phyloP scores from a whole-genome alignment of 2,888 invertebrate genomes.

The Cephus sareptanus region DNA sequence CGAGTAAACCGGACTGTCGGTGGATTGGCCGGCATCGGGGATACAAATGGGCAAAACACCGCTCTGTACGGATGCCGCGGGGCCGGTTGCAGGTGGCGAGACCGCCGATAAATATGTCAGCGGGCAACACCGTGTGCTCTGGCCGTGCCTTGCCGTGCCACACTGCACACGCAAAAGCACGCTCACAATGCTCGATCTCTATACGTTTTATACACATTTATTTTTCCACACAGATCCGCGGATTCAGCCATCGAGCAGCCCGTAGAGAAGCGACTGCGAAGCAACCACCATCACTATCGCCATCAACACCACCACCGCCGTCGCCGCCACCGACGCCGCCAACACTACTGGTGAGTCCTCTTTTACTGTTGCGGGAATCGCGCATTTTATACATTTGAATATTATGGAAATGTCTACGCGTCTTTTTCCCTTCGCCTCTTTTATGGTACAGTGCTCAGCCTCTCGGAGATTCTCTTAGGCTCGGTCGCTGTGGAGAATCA shows the following conservation, averaged over 20 bases:
- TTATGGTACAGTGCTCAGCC: slow-evolving; percentile 1
- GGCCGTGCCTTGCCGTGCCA: not conserved
- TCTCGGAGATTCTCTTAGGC: not conserved
- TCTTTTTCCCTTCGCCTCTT: slow-evolving; percentile 15
- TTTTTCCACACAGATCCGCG: not conserved
- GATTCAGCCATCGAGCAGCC: not conserved
- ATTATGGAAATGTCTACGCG: slow-evolving; percentile 60
- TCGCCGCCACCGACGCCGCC: slow-evolving; percentile 6
- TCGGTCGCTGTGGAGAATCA: slow-evolving; percentile 9
- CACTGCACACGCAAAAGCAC: not conserved
- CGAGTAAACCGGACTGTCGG: slow-evolving; percentile 50
- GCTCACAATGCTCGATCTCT: not conserved
- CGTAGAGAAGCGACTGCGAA: slow-evolving; percentile 20
- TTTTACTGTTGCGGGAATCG: slow-evolving; percentile 26
- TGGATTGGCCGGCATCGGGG: slow-evolving; percentile 35
- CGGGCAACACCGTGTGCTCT: slow-evolving; percentile 54
- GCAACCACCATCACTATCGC: slow-evolving; percentile 21
- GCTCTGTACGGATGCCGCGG: slow-evolving; percentile 58
- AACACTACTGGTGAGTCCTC: slow-evolving; percentile 23
- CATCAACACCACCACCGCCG: slow-evolving; percentile 14
- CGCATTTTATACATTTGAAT: slow-evolving; percentile 60
- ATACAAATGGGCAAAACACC: slow-evolving; percentile 54
- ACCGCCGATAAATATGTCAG: slow-evolving; percentile 65
- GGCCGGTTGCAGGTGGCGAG: slow-evolving; percentile 62
- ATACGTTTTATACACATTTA: not conserved